Conservation (phyloP, 2,113 vertebrate genomes). For the Ammodytes dubius region DNA sequence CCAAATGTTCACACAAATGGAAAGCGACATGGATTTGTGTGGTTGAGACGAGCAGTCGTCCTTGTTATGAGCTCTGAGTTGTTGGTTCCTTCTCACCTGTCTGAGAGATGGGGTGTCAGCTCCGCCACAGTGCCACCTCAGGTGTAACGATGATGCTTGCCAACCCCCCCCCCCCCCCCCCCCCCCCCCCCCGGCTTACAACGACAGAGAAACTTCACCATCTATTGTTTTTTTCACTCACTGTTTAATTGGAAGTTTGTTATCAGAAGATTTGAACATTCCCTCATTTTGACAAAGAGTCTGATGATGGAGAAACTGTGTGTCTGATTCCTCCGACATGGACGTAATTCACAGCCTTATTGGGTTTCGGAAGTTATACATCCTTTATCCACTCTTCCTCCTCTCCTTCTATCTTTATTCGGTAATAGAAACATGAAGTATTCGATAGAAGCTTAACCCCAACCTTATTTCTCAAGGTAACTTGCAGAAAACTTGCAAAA, state of each 20-base stretch:
- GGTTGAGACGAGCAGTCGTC: conserved; percentile 29
- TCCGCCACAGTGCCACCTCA: conserved; percentile 59
- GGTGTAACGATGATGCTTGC: conserved; percentile 76
- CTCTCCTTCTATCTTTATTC: too few relatives aligned
- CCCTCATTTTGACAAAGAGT: background rate
- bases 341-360: too few relatives aligned
- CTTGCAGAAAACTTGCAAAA: too few relatives aligned
- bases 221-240: conserved; percentile 37
- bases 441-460: too few relatives aligned
- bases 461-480: too few relatives aligned
- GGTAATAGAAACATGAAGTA: too few relatives aligned
- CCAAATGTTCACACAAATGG: background rate
- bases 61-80: conserved; percentile 63
- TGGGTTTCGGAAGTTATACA: too few relatives aligned
- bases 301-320: too few relatives aligned
- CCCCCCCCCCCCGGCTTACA: conserved; percentile 24
- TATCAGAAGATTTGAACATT: background rate
- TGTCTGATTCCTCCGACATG: too few relatives aligned
- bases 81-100: conserved; percentile 81
- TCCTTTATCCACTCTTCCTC: too few relatives aligned
- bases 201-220: conserved; percentile 37
- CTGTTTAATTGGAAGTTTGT: conserved; percentile 45
- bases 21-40: background rate
- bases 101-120: conserved; percentile 76
- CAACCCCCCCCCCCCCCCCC: conserved; percentile 49